A percentile compares a stretch with the other conserved stretches of the same genome.
phyloP scores from a whole-genome alignment of 2,888 invertebrate genomes.

The Anthophora plumipes region DNA sequence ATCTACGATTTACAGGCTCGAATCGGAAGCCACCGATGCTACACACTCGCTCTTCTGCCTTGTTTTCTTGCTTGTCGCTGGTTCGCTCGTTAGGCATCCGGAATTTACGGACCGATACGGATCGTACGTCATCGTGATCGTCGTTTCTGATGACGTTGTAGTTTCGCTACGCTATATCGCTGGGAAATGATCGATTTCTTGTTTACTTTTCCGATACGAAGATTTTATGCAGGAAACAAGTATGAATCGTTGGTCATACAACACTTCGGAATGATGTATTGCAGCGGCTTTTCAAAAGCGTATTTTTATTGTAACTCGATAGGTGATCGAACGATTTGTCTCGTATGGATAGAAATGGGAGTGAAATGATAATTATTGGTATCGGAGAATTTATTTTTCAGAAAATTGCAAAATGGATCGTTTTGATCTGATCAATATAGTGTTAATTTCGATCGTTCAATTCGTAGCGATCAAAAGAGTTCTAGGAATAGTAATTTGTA shows the following conservation, averaged over 20 bases:
- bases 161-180: neutral
- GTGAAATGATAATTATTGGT: no score
- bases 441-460: neutral
- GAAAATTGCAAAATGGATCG: no score
- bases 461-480: neutral
- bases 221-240: no score
- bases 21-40: slow-evolving; percentile 27
- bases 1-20: slow-evolving; percentile 56
- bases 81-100: slow-evolving; percentile 51
- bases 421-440: no score
- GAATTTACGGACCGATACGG: slow-evolving; percentile 47
- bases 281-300: no score
- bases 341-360: no score
- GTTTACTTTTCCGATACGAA: no score
- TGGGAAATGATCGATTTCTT: neutral
- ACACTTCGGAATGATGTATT: no score
- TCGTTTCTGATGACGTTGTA: slow-evolving; percentile 20
- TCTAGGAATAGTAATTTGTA: slow-evolving; percentile 7
- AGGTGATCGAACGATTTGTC: no score
- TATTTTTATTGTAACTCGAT: no score
- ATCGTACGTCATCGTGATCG: slow-evolving; percentile 23
- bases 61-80: slow-evolving; percentile 34
- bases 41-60: slow-evolving; percentile 27
- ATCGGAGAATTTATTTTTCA: no score
- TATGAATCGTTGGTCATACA: no score